Percentiles rank a stretch among this genome's conserved stretches.
phyloP scores from a whole-genome alignment of 2,888 invertebrate genomes.

The Nomada ruficornis region DNA sequence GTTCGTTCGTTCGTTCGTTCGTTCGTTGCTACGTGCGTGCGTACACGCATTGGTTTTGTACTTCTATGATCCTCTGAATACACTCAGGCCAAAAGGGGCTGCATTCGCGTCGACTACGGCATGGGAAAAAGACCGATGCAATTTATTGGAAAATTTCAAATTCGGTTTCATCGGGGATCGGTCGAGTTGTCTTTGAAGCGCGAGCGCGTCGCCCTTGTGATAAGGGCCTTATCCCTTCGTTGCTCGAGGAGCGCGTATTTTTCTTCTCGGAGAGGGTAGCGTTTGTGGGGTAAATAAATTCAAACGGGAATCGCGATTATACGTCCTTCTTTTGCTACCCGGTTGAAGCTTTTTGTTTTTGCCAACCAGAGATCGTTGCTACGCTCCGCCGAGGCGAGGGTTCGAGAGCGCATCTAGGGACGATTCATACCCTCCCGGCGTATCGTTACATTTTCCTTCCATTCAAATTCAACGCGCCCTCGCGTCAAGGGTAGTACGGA shows the following conservation, averaged over 20 bases:
- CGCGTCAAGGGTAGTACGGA: not conserved
- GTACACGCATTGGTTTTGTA: conserved; percentile 67
- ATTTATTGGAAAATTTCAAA: conserved; percentile 74
- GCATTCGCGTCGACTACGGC: conserved; percentile 63
- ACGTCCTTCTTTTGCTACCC: conserved; percentile 9
- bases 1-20: conserved; percentile 6
- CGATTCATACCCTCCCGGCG: conserved; percentile 17
- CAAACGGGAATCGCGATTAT: conserved; percentile 52
- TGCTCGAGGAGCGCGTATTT: conserved; percentile 27
- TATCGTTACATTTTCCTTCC: conserved; percentile 27
- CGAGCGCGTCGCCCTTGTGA: not conserved
- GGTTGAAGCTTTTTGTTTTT: conserved; percentile 12
- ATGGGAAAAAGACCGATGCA: conserved; percentile 61
- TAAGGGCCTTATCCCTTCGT: conserved; percentile 1
- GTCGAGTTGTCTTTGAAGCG: conserved; percentile 40
- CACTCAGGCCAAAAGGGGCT: conserved; percentile 60
- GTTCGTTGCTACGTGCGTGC: conserved; percentile 53
- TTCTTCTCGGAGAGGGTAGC: conserved; percentile 43
- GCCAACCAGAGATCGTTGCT: conserved; percentile 21
- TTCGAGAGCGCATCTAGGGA: conserved; percentile 20
- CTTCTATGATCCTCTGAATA: conserved; percentile 73
- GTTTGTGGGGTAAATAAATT: conserved; percentile 58
- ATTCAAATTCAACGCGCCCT: conserved; percentile 1
- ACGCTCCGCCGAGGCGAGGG: conserved; percentile 20
- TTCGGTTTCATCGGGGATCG: conserved; percentile 61